Conservation (phyloP, 2,888 invertebrate genomes). For the Polia nebulosa region DNA sequence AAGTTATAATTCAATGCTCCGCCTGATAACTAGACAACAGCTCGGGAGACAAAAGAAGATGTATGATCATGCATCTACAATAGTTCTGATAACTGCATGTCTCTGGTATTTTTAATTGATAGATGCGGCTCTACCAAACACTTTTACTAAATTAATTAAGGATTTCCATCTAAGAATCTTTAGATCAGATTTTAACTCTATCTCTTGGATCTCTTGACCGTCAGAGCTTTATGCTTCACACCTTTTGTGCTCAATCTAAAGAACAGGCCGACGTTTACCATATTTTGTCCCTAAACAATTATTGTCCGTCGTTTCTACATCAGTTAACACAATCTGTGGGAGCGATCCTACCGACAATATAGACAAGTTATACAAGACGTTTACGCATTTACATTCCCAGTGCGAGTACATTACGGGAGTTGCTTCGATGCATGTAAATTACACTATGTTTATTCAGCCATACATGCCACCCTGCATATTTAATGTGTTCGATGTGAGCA, state of each 20-base stretch:
- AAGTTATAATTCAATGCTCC: constrained; percentile 73
- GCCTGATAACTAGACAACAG: constrained; percentile 68
- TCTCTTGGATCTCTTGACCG: constrained; percentile 24
- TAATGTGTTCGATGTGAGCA: constrained; percentile 78
- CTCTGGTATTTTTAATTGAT: constrained; percentile 12
- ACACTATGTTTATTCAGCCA: constrained; percentile 88
- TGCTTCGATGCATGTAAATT: constrained; percentile 89
- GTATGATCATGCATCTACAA: constrained; percentile 7
- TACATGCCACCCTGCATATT: constrained; percentile 86
- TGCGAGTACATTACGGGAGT: constrained; percentile 89
- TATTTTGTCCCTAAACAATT: constrained; percentile 59
- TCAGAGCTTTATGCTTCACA: constrained; percentile 32
- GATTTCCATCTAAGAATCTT: constrained; percentile 2
- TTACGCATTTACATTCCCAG: constrained; percentile 85
- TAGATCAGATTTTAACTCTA: constrained; percentile 14
- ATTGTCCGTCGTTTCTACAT: constrained; percentile 57
- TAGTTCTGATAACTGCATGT: constrained; percentile 18
- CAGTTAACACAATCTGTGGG: constrained; percentile 67
- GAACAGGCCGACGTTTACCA: constrained; percentile 30
- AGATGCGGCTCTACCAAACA: background rate
- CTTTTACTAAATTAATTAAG: background rate
- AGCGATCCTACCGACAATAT: constrained; percentile 65
- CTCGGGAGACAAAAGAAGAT: constrained; percentile 68
- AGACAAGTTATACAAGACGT: constrained; percentile 79
- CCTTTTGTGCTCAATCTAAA: constrained; percentile 42